Evolutionary conservation across 2,888 invertebrate species (phyloP), one percentile per base, ranked within the genome.

Genomic region (Fabriciana adippe): DNA sequence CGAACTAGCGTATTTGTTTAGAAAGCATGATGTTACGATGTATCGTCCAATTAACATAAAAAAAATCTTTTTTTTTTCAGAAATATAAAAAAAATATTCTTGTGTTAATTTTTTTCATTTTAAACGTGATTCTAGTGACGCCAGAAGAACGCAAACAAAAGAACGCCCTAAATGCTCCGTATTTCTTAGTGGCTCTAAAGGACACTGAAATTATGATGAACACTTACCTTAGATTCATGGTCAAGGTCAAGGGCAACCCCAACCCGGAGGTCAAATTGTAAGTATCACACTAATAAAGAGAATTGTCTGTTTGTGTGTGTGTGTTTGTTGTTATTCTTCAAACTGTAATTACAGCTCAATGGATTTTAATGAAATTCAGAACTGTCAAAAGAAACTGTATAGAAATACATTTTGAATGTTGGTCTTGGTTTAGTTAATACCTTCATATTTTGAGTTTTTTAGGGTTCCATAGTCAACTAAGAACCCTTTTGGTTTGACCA

Each of bases 241-340:
- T 98, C 69, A 97, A 97, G 87, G 96, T 97, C 64, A 95, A 95
- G 76, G 98, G 98, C 13, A 95, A 97, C 77, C 98, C 98, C 1
- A 96, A 96, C 81, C 99, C 99, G 0, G 95, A 95, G 73, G 95
- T 99, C 57, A 95, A 95, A 87, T 99, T 99, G 99, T 98, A 92
- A 95, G 96, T 95, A 77, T 60, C 2, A 35, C 11, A n/a, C 35
- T 16, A 11, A 31, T 41, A 11, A 35, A 16, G 26, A 54, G 6
- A 41, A 41, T 35, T 8, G 35, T 41, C 11, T 41, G 35, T 11
- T 41, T 41, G 11, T 41, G 35, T 8, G 35, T 35, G 35, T 11
- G 1, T 41, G 35, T 41, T 11, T 41, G 35, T 41, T 11, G 35
- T 41, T 11, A 1, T 41, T 41, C 11, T 41, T 41, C 35, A 41